Base-by-base conservation (phyloP, 2,888 invertebrate genomes). In the Lasioglossum zephyrum region DNA sequence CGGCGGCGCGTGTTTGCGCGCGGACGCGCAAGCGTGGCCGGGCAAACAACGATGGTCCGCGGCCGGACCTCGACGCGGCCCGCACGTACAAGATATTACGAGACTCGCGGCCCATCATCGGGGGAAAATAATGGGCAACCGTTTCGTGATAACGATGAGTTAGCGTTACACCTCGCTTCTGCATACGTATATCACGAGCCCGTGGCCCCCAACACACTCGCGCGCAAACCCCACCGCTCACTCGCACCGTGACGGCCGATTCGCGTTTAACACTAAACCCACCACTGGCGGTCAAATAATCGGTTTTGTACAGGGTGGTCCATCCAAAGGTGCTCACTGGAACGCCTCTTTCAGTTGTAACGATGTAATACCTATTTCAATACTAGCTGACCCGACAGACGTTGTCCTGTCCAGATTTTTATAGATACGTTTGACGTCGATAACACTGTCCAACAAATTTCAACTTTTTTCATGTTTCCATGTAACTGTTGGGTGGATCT, bases 91-190 rank as follows among this genome's bases (percentile, higher is more conserved):
- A 85, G 86, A 88, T 88, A 90, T 91, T 89, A 90, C 82, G 84
- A 88, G 82, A 87, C 79, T 89, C 87, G 81, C 85, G 86, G 82
- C 85, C 91, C 91, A 93, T 93, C 92, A 92, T 92, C 91, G 91
- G 91, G 80, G 88, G 91, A 91, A 94, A 94, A 93, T 94, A 94
- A 94, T 93, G 93, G 92, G 90, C 92, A 90, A 93, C 89, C 91
- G 92, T 94, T 93, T 93, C 92, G 92, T 90, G 94, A 94, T 94
- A 94, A 94, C 94, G 94, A 93, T 94, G 94, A 94, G 94, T 94
- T 94, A 93, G 93, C 93, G 92, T 92, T 91, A 91, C 91, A 90
- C 91, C 92, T 91, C 91, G 90, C 88, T 90, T 86, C 81, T 76
- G 82, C 85, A 81, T 86, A 75, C 83, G 82, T 87, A 85, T 80